Evolutionary conservation across 1,140 invertebrate species (phyloP).

Genomic region (Semibalanus balanoides): DNA sequence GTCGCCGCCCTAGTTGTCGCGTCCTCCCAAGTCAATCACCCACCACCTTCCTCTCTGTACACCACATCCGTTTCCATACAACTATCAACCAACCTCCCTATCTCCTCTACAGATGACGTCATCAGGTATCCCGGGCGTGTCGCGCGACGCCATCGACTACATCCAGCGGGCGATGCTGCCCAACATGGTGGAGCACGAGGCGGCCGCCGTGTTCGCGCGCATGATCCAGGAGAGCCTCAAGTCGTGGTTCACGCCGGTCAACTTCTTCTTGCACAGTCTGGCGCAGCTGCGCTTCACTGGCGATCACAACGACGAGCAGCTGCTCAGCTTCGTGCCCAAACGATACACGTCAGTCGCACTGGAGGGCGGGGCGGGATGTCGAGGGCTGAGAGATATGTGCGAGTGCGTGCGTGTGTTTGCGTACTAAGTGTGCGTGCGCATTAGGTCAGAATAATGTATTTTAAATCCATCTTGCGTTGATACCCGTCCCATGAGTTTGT

Average conservation of each 20-base stretch:
- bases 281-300: conserved; percentile 81
- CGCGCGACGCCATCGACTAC: conserved; percentile 76
- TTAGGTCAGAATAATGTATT: no score
- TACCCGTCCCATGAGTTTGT: no score
- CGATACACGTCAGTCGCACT: conserved; percentile 87
- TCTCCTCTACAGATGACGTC: conserved; percentile 60
- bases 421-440: no score
- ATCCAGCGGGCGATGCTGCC: conserved; percentile 80
- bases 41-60: no score
- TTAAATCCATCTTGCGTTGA: no score
- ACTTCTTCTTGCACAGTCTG: conserved; percentile 95
- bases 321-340: conserved; percentile 85
- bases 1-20: no score
- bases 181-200: conserved; percentile 80
- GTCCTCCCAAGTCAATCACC: no score
- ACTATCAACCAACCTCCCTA: no score
- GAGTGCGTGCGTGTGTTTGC: no score
- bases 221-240: conserved; percentile 81
- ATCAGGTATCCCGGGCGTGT: conserved; percentile 86
- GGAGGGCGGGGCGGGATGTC: no score
- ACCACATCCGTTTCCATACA: no score
- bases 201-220: conserved; percentile 77
- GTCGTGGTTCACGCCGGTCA: conserved; percentile 41
- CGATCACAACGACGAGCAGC: conserved; percentile 60
- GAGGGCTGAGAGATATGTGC: conserved; percentile 17